phyloP scores from a whole-genome alignment of 2,113 vertebrate genomes.

The Tragelaphus scriptus region DNA sequence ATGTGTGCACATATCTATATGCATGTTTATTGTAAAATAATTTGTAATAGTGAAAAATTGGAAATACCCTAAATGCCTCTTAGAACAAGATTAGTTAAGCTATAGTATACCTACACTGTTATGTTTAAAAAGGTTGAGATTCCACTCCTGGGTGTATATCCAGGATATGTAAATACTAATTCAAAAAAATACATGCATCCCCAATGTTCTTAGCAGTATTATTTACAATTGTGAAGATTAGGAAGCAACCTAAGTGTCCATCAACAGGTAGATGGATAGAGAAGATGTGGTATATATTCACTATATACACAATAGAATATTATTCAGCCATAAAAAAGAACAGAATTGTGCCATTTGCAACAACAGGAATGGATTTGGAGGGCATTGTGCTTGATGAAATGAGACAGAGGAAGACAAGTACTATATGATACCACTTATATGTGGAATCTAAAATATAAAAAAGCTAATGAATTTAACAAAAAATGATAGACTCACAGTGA shows the following conservation, averaged over 20 bases:
- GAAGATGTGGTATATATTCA: background rate
- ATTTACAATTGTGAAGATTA: background rate
- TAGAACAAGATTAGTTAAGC: background rate
- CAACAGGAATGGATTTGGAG: background rate
- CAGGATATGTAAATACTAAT: background rate
- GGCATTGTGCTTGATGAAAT: background rate
- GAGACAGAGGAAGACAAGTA: background rate
- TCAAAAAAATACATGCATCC: background rate
- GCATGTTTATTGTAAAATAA: background rate
- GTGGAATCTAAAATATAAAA: background rate
- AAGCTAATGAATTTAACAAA: background rate
- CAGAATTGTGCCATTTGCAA: background rate
- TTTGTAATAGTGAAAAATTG: background rate
- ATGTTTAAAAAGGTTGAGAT: background rate
- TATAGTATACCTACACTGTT: background rate
- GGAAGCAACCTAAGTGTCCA: background rate
- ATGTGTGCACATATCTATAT: background rate
- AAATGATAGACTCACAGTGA: background rate
- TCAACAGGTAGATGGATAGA: background rate
- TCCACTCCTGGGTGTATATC: background rate
- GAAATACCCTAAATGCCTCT: background rate
- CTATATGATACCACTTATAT: background rate
- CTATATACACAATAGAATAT: background rate
- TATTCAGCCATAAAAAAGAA: background rate
- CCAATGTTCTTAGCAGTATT: background rate